Evolutionary conservation across 2,113 vertebrate genomes (phyloP).

Genomic region (Casuarius casuarius): DNA sequence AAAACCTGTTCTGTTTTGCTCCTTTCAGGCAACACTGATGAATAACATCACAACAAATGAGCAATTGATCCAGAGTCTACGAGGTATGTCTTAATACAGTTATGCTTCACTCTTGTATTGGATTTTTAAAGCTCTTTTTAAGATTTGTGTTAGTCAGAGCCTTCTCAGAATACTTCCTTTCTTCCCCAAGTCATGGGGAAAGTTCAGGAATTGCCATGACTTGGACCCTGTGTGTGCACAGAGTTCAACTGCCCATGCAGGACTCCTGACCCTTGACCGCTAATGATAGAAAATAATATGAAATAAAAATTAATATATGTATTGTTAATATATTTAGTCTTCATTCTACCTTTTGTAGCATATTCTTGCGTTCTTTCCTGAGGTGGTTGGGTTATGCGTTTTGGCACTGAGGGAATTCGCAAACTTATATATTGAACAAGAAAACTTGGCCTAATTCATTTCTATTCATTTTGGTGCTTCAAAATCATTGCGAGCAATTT

Average conservation of each 20-base stretch:
- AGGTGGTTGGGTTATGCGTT: background rate
- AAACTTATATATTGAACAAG: background rate
- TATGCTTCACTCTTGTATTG: fast-evolving
- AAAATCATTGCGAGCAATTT: background rate
- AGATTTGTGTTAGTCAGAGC: background rate
- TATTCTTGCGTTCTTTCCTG: background rate
- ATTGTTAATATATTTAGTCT: background rate
- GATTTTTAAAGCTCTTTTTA: background rate
- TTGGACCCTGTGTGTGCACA: background rate
- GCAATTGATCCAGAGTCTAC: slow-evolving; percentile 59
- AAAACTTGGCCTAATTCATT: background rate
- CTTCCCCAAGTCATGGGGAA: background rate
- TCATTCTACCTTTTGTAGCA: background rate
- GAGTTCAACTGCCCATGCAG: background rate
- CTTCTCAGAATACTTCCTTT: background rate
- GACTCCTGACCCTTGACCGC: background rate
- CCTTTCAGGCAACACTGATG: slow-evolving; percentile 54
- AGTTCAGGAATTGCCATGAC: background rate
- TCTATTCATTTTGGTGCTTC: background rate
- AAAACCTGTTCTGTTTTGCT: background rate
- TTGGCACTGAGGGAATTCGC: background rate
- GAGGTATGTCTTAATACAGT: slow-evolving; percentile 39
- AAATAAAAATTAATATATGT: background rate
- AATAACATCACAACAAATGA: slow-evolving; percentile 69
- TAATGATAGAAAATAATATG: fast-evolving